A percentile compares a stretch with the other conserved stretches of the same genome.
phyloP scores from a whole-genome alignment of 2,888 invertebrate species.

The Spilosoma lubricipeda region DNA sequence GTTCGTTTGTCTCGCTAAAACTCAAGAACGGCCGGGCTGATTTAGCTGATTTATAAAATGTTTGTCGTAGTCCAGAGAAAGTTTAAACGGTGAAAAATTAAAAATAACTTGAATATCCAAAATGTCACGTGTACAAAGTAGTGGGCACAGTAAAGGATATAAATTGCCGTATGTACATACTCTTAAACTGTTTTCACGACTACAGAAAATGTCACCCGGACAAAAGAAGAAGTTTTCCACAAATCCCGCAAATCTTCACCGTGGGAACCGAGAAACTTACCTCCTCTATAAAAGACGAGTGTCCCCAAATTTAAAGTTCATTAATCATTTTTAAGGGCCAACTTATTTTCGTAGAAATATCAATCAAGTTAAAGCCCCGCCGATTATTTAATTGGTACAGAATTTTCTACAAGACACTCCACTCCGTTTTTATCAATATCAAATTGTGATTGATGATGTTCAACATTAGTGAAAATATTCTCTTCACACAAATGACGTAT shows the following conservation, averaged over 20 bases:
- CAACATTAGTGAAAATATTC: conserved; percentile 15
- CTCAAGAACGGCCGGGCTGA: too few species aligned
- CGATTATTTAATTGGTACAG: conserved; percentile 56
- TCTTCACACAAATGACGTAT: conserved; percentile 11
- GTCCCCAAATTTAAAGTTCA: conserved; percentile 47
- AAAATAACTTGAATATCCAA: too few species aligned
- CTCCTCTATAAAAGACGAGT: conserved; percentile 21
- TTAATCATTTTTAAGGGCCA: conserved; percentile 52
- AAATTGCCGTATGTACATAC: neutral
- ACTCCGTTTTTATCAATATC: conserved; percentile 49
- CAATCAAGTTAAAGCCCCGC: conserved; percentile 52
- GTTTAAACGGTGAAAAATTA: too few species aligned
- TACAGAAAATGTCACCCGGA: neutral
- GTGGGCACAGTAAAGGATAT: too few species aligned
- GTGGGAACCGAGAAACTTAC: conserved; percentile 26
- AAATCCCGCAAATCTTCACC: conserved; percentile 17
- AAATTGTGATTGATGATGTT: conserved; percentile 52
- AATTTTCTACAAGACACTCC: conserved; percentile 52
- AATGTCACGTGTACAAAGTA: too few species aligned
- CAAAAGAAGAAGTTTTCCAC: conserved; percentile 1
- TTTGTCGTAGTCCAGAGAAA: too few species aligned
- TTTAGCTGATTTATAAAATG: too few species aligned
- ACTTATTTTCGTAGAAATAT: conserved; percentile 50
- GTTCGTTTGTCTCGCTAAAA: too few species aligned
- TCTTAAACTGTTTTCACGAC: too few species aligned